Evolutionary conservation across 2,797 vertebrate species (phyloP).

Genomic region (Lagodon rhomboides): DNA sequence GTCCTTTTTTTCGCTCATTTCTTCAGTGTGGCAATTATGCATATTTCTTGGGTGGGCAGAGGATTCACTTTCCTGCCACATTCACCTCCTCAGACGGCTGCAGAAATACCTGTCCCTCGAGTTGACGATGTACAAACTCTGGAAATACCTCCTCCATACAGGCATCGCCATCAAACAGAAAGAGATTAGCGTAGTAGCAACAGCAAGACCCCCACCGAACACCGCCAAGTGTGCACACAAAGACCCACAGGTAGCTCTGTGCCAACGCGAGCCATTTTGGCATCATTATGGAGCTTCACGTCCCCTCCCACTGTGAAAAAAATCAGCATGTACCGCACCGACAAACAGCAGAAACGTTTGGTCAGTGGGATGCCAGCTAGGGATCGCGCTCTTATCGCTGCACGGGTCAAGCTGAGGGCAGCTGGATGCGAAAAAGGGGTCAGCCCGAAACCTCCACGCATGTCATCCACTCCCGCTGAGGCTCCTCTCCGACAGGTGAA

Average conservation of each 20-base stretch:
- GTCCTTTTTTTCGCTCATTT: constrained; percentile 14
- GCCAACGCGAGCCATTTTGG: neutral
- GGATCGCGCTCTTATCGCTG: neutral
- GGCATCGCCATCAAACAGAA: no score
- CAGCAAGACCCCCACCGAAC: neutral
- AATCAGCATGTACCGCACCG: neutral
- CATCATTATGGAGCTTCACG: neutral
- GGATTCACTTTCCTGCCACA: neutral
- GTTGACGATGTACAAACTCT: neutral
- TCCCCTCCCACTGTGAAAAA: constrained; percentile 12
- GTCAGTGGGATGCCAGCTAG: constrained; percentile 8
- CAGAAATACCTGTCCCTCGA: neutral
- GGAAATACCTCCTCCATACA: neutral
- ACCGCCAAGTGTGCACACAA: neutral
- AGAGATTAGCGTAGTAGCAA: neutral
- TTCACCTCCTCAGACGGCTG: neutral
- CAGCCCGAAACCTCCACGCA: neutral
- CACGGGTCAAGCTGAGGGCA: neutral
- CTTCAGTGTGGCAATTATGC: constrained; percentile 30
- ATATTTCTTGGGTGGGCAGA: constrained; percentile 21
- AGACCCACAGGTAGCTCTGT: neutral
- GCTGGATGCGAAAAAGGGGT: neutral
- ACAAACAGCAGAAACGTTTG: neutral
- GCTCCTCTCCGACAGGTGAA: constrained; percentile 51
- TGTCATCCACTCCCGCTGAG: neutral